A percentile compares a stretch with the other conserved stretches of the same genome.
These are phyloP conservation scores for Accipiter cooperii DNA, from an alignment of 2,113 vertebrate species.

Conservation along the genomic window DNA sequence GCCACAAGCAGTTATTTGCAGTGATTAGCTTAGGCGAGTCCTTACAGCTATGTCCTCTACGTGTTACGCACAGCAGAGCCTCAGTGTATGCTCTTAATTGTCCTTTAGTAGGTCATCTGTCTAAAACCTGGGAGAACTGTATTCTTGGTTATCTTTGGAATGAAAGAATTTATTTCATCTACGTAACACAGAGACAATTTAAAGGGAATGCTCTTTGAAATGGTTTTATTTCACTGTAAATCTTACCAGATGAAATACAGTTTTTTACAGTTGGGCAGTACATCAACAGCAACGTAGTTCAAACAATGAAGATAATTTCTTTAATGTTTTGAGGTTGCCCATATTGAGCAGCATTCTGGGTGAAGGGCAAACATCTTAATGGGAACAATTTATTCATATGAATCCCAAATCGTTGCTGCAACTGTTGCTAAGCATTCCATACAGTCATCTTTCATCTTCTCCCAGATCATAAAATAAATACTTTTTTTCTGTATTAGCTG, in stretches of 20 bases:
- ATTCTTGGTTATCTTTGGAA: background rate
- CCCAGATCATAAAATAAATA: background rate
- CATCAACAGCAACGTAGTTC: slow-evolving; percentile 15
- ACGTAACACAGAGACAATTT: slow-evolving; percentile 37
- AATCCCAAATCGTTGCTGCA: background rate
- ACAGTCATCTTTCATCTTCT: background rate
- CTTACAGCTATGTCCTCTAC: background rate
- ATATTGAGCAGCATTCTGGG: background rate
- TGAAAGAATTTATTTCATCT: slow-evolving; percentile 40
- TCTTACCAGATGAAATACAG: slow-evolving; percentile 34
- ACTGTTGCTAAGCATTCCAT: background rate
- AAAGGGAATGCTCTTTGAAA: slow-evolving; percentile 59
- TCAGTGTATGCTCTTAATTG: background rate
- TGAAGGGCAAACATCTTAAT: background rate
- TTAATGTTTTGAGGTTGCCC: slow-evolving; percentile 24
- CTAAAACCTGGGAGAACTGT: slow-evolving; percentile 10
- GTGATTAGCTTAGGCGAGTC: background rate
- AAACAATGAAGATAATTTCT: slow-evolving; percentile 33
- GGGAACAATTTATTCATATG: background rate
- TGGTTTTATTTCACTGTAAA: slow-evolving; percentile 43
- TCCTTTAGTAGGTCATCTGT: slow-evolving; percentile 8
- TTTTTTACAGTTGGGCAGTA: slow-evolving; percentile 28
- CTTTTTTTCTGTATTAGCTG: background rate
- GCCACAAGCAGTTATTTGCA: background rate
- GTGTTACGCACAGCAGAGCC: background rate